Evolutionary conservation across 2,888 invertebrate species (phyloP), one percentile per base, ranked within the genome.

Genomic region (Julus scandinavius): DNA sequence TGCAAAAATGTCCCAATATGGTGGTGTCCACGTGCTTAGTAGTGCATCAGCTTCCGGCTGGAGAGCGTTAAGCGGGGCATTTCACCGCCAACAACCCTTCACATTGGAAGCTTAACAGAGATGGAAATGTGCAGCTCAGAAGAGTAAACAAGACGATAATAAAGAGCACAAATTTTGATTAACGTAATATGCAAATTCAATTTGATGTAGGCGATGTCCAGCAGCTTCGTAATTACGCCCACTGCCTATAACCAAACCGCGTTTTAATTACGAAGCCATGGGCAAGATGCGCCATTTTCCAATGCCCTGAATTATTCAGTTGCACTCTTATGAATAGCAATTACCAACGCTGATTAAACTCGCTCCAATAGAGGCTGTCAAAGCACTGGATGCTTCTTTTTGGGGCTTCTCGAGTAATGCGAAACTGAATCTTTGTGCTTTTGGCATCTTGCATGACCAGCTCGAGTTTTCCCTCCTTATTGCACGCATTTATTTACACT

Each of bases 171-270:
- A 72, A 72, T 72, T 72, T 29, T 29, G 72, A 29, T 72, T 72
- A 72, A 72, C 72, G 72, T 72, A 9, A 72, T 72, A 72, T 72
- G 72, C 72, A 20, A 72, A 72, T 72, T 20, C 72, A 72, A 72
- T 72, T 72, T n/a, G 72, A 72, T 29, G 29, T 0, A 29, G 72
- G 72, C 72, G 72, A 29, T 72, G 72, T 72, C 72, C 72, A 72
- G 72, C 72, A 2, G 72, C 72, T 29, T 29, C 7, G 72, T 29
- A 72, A 72, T 72, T 72, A 72, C 72, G 72, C 72, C n/a, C 17
- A 15, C 11, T 7, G 54, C 58, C 41, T n/a, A n/a, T 1, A 17
- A n/a, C n/a, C 17, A 58, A 58, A 58, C 58, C 58, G 58, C 2
- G 58, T 72, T 72, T 72, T 72, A 72, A 72, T 72, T 72, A 72